Conservation (phyloP, 2,888 invertebrate genomes). For the Heliconius ethilla region DNA sequence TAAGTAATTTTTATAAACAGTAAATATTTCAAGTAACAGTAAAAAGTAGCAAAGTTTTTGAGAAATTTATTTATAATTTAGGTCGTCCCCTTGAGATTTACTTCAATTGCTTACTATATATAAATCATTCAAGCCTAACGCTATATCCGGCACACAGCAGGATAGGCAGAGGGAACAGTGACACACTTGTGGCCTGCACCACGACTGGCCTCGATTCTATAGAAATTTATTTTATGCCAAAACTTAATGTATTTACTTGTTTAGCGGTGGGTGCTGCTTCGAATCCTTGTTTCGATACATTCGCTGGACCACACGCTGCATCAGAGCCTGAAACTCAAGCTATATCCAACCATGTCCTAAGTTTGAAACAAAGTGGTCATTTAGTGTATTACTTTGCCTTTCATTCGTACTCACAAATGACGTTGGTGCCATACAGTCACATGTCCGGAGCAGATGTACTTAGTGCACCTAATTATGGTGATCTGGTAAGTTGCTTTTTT, state of each 20-base stretch:
- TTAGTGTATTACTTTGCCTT: constrained; percentile 77
- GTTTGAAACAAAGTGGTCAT: constrained; percentile 52
- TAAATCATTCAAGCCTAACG: no score
- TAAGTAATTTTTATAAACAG: constrained; percentile 47
- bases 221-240: neutral
- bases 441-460: constrained; percentile 54
- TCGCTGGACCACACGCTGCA: constrained; percentile 72
- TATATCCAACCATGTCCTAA: constrained; percentile 60
- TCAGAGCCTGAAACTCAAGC: constrained; percentile 79
- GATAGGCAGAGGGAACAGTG: no score
- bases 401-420: constrained; percentile 81
- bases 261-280: constrained; percentile 65
- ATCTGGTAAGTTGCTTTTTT: constrained; percentile 55
- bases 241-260: no score
- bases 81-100: no score
- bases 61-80: no score
- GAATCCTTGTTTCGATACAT: constrained; percentile 73
- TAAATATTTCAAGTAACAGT: no score
- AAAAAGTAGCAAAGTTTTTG: no score
- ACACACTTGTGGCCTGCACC: no score
- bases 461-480: constrained; percentile 61
- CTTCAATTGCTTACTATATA: no score
- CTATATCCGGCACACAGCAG: no score
- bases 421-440: constrained; percentile 74
- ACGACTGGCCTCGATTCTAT: no score